phyloP scores from a whole-genome alignment of 2,113 vertebrate genomes.

The Hoplias malabaricus region DNA sequence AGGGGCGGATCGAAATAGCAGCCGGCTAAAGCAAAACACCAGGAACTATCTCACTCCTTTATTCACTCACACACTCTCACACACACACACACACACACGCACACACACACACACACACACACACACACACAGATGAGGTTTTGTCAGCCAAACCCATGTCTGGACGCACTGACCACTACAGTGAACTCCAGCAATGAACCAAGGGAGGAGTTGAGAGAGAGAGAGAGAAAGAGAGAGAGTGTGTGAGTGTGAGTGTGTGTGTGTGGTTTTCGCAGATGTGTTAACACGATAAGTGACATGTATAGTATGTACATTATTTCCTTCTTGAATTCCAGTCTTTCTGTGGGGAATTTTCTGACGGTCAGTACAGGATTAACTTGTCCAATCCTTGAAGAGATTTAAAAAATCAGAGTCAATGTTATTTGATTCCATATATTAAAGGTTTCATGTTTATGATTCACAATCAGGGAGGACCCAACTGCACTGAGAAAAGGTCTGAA shows the following conservation, averaged over 20 bases:
- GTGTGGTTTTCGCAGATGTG: not conserved
- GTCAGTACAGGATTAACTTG: no score
- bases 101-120: not conserved
- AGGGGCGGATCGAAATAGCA: conserved; percentile 71
- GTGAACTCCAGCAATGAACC: not conserved
- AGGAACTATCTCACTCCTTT: not conserved
- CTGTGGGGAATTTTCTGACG: no score
- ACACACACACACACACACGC: not conserved
- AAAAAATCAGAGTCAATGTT: no score
- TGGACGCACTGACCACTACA: conserved; percentile 55
- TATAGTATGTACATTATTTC: no score
- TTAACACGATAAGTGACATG: not conserved
- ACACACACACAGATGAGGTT: not conserved
- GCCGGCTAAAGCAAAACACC: conserved; percentile 55
- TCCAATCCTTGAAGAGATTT: no score
- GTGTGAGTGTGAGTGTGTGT: conserved; percentile 6
- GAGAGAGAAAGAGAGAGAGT: not conserved
- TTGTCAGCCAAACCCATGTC: conserved; percentile 66
- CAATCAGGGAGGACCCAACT: no score
- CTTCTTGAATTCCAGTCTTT: no score
- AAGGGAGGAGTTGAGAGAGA: conserved; percentile 12
- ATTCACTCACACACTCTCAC: not conserved
- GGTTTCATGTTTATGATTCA: no score
- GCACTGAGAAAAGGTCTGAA: no score
- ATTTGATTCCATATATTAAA: no score